Conservation (phyloP, 2,113 vertebrate species). For the Mesembrinibis cayennensis region DNA sequence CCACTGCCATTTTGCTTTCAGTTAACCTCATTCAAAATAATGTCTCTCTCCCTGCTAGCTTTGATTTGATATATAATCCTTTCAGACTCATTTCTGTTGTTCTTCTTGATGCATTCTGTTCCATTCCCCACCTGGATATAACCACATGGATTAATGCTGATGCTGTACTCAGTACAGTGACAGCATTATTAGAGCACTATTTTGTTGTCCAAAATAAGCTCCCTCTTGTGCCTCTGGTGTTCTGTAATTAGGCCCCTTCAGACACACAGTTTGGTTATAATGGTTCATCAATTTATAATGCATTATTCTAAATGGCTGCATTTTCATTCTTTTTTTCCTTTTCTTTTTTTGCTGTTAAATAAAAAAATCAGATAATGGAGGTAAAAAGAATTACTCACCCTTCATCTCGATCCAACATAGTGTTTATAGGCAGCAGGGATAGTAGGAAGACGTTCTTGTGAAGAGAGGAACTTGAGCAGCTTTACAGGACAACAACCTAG, state of each 20-base stretch:
- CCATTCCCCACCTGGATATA: constrained; percentile 1
- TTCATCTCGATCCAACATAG: constrained; percentile 59
- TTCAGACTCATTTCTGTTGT: background rate
- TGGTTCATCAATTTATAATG: constrained; percentile 45
- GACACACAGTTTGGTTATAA: constrained; percentile 40
- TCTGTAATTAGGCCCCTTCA: constrained; percentile 56
- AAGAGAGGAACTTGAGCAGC: constrained; percentile 48
- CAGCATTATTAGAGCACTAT: constrained; percentile 28
- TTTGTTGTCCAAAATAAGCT: constrained; percentile 49
- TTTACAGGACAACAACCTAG: constrained; percentile 56
- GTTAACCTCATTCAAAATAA: constrained; percentile 16
- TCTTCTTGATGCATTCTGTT: background rate
- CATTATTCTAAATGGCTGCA: constrained; percentile 30
- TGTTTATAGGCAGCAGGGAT: background rate
- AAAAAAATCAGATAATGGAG: background rate
- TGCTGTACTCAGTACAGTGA: background rate
- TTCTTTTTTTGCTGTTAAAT: background rate
- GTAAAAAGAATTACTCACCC: constrained; percentile 58
- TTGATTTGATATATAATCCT: background rate
- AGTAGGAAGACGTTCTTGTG: constrained; percentile 13
- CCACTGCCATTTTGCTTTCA: constrained; percentile 18
- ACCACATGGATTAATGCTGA: background rate
- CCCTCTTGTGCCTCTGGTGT: constrained; percentile 27
- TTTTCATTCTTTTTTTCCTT: background rate
- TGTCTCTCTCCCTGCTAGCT: background rate